Percentiles rank a stretch among this genome's conserved stretches.
These are phyloP conservation scores for Paedocypris sp. DNA, from an alignment of 2,113 vertebrate genomes.

Conservation along the genomic window DNA sequence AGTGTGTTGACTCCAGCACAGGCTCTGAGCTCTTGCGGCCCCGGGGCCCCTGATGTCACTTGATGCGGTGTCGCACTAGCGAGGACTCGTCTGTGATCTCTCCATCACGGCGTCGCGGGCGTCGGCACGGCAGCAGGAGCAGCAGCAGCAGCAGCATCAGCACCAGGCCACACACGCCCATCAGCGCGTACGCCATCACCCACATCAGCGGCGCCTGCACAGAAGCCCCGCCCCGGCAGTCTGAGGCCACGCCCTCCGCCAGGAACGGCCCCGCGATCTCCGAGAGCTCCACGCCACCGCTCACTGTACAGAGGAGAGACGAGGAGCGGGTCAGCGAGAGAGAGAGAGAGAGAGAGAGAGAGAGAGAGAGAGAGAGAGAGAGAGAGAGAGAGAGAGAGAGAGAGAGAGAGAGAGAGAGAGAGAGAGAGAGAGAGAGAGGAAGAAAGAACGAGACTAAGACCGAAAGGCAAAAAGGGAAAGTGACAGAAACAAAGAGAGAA, in stretches of 20 bases:
- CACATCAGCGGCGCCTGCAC: constrained; percentile 73
- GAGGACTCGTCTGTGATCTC: constrained; percentile 88
- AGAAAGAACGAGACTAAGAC: too few species aligned
- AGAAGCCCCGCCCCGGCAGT: constrained; percentile 59
- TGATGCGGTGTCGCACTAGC: constrained; percentile 86
- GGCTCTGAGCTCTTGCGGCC: too few species aligned
- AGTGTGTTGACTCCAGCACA: too few species aligned
- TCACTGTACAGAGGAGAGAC: constrained; percentile 51
- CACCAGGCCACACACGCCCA: constrained; percentile 74
- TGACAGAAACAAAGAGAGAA: too few species aligned
- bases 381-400: too few species aligned
- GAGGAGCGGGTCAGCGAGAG: too few species aligned
- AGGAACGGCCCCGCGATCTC: constrained; percentile 87
- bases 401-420: too few species aligned
- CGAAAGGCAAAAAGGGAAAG: too few species aligned
- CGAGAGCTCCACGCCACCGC: constrained; percentile 59
- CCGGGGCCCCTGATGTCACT: constrained; percentile 60
- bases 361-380: too few species aligned
- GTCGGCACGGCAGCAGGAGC: constrained; percentile 66
- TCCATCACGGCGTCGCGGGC: constrained; percentile 45
- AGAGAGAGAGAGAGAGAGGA: too few species aligned
- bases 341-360: neutral
- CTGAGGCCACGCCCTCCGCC: constrained; percentile 65
- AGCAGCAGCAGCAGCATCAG: constrained; percentile 71
- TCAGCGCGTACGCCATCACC: constrained; percentile 80